Base-by-base conservation (phyloP, 2,888 invertebrate genomes). In the Cheiracanthium punctorium region DNA sequence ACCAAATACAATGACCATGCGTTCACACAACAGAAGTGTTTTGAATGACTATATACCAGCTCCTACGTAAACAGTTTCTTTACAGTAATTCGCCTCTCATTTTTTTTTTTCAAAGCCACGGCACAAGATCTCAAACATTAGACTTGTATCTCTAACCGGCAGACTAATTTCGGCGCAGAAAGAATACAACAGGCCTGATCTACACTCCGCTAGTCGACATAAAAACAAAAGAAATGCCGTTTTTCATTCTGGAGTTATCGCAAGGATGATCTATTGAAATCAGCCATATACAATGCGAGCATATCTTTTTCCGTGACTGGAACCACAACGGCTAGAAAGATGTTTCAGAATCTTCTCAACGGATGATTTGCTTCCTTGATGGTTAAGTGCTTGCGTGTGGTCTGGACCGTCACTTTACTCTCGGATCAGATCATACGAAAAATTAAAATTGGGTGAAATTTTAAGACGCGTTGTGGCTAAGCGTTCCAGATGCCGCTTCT, bases 321-420 rank as follows among this genome's bases (percentile, higher is more conserved):
- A 64, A 80, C 79, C 79, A 79, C 79, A 85, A 85, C 84, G 33
- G 79, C 29, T 14, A 48, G n/a, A n/a, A n/a, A n/a, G n/a, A 52
- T 67, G 74, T 85, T 84, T 41, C 32, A 33, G 32, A 69, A 80
- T 74, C 84, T 48, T 75, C 77, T 73, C 77, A 80, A 70, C 74
- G 84, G 84, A 33, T 29, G 58, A 73, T 73, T 64, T 20, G 79
- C 79, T 85, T 85, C 79, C 84, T 84, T 64, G 74, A 85, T 79
- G 48, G 58, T 17, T 33, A 37, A 80, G 69, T 43, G 72, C 29
- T 72, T 58, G 58, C 58, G 58, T 58, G 58, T 58, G 58, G 58
- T 58, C 24, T 20, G 4, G 58, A 8, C n/a, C 24, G n/a, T 58
- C 24, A 4, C 12, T 58, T 24, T 24, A 17, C 24, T 5, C 24